A percentile compares a stretch with the other conserved stretches of the same genome.
Conservation (phyloP, 92 coral and sea anemone genomes). For the Porites evermanni region DNA sequence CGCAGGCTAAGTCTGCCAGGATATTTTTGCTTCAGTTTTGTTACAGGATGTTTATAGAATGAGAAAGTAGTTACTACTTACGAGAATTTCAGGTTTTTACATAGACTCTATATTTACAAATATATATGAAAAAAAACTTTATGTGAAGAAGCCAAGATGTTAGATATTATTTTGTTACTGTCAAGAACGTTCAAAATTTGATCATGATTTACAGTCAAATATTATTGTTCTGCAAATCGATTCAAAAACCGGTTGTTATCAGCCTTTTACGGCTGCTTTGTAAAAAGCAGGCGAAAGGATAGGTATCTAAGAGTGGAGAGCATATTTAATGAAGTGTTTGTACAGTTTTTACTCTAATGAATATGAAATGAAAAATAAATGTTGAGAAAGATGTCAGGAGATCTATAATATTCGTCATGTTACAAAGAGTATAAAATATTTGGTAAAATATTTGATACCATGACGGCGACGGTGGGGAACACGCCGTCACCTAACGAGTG, state of each 20-base stretch:
- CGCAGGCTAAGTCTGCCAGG: too few relatives aligned
- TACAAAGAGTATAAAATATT: too few relatives aligned
- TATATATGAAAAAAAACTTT: background rate
- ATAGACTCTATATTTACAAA: background rate
- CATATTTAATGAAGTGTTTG: conserved; percentile 25
- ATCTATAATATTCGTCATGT: too few relatives aligned
- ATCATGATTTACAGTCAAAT: background rate
- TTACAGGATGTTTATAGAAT: background rate
- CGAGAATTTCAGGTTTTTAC: background rate
- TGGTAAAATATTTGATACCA: too few relatives aligned
- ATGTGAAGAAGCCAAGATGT: conserved; percentile 18
- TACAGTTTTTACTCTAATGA: background rate
- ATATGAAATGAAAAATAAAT: background rate
- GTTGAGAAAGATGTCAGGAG: too few relatives aligned
- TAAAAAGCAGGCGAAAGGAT: conserved; percentile 3
- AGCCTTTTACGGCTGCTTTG: background rate
- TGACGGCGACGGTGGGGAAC: too few relatives aligned
- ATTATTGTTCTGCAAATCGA: background rate
- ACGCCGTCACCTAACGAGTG: too few relatives aligned
- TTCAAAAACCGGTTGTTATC: background rate
- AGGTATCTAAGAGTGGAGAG: background rate
- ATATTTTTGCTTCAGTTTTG: background rate
- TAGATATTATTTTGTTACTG: background rate
- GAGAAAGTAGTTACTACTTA: background rate
- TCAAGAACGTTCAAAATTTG: background rate